These are phyloP conservation scores for Sarcophaga bullata DNA, from an alignment of 1,140 invertebrate genomes.

Conservation along the genomic window DNA sequence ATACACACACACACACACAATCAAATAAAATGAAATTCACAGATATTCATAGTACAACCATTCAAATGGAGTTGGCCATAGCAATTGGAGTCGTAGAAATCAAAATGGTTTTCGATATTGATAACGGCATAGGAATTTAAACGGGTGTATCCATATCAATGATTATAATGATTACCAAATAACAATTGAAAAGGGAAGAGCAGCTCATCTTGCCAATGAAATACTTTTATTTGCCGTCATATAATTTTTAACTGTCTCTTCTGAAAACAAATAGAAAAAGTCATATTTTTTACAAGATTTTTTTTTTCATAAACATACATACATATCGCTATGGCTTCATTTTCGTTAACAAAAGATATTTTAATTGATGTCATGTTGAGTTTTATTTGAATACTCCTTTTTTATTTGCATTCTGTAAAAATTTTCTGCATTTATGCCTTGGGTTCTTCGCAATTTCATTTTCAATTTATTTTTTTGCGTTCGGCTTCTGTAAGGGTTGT, in stretches of 20 bases:
- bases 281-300: background rate
- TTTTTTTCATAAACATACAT: background rate
- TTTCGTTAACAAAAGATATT: conserved; percentile 9
- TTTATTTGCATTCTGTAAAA: background rate
- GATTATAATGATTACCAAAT: background rate
- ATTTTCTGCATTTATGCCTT: background rate
- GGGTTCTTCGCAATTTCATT: background rate
- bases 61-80: background rate
- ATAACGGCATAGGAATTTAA: background rate
- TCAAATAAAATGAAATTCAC: background rate
- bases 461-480: background rate
- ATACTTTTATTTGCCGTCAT: too few species aligned
- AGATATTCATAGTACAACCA: background rate
- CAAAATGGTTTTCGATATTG: background rate
- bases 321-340: background rate
- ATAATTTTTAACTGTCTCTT: background rate
- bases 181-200: background rate
- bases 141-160: background rate
- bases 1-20: background rate
- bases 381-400: background rate
- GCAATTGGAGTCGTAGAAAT: background rate
- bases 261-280: background rate
- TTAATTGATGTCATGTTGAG: conserved; percentile 22
- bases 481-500: background rate
- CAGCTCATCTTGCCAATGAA: too few species aligned